Percentiles rank a stretch among this genome's conserved stretches.
Conservation (phyloP, 1,140 invertebrate species). For the Hydropsyche tenuis region DNA sequence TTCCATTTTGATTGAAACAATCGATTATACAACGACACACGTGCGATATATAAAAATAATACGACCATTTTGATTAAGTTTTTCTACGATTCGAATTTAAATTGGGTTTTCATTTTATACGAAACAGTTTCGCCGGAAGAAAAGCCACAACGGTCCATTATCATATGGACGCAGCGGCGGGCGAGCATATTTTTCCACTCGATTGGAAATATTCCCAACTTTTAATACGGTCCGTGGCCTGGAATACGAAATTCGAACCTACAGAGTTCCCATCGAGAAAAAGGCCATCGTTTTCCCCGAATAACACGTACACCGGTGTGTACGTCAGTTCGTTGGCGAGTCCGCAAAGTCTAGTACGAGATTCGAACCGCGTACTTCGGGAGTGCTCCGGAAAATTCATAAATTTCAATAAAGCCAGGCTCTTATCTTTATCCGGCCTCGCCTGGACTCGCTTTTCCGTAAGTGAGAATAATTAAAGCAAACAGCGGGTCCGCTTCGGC, state of each 20-base stretch:
- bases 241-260: conserved; percentile 23
- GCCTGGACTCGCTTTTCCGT: neutral
- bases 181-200: conserved; percentile 33
- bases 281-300: neutral
- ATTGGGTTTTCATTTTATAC: neutral
- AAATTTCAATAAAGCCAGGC: neutral
- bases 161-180: too few relatives aligned
- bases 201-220: conserved; percentile 39
- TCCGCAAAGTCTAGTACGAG: neutral
- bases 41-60: too few relatives aligned
- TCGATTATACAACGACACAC: too few relatives aligned
- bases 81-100: conserved; percentile 4
- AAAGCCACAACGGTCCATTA: too few relatives aligned
- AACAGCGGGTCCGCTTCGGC: neutral
- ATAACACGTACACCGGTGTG: neutral
- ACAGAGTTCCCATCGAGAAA: too few relatives aligned
- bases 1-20: too few relatives aligned
- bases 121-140: too few relatives aligned
- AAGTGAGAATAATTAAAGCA: conserved; percentile 30
- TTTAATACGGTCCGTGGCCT: conserved; percentile 30
- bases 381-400: neutral
- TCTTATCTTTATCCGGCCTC: neutral
- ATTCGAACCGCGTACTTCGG: neutral
- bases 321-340: neutral
- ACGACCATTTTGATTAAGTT: neutral